Evolutionary conservation across 2,888 invertebrate species (phyloP).

Genomic region (Euproctis similis): DNA sequence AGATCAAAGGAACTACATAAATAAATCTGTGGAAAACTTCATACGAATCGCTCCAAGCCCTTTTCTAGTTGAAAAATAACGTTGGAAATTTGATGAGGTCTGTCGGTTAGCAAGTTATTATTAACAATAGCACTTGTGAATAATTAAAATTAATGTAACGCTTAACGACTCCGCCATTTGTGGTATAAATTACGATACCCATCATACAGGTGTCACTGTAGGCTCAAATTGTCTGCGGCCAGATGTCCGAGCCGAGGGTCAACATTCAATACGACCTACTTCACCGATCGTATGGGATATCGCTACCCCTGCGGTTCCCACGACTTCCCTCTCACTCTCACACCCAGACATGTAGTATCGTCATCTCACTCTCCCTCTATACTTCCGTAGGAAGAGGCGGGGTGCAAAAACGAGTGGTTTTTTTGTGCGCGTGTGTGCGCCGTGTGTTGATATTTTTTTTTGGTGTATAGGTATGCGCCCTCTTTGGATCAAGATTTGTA

Average conservation of each 20-base stretch:
- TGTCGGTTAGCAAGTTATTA: too few relatives aligned
- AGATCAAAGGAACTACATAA: too few relatives aligned
- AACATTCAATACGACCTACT: conserved; percentile 51
- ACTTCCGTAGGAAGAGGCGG: conserved; percentile 67
- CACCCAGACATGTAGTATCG: conserved; percentile 5
- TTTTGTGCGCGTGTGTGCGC: conserved; percentile 56
- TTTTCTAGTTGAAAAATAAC: too few relatives aligned
- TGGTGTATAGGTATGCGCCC: conserved; percentile 17
- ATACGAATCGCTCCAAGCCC: too few relatives aligned
- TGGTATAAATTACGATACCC: conserved; percentile 34
- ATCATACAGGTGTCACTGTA: conserved; percentile 44
- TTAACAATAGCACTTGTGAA: not conserved
- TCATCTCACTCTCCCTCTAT: conserved; percentile 31
- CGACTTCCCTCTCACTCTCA: conserved; percentile 44
- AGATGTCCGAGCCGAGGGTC: conserved; percentile 35
- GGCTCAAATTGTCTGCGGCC: conserved; percentile 11
- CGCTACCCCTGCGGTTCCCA: conserved; percentile 71
- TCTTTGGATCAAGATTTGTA: conserved; percentile 10
- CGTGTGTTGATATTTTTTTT: conserved; percentile 44
- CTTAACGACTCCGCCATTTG: conserved; percentile 25
- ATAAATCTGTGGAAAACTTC: too few relatives aligned
- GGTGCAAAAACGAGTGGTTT: conserved; percentile 67
- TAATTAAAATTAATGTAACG: conserved; percentile 5
- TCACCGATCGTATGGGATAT: conserved; percentile 68
- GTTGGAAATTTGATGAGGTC: too few relatives aligned